Evolutionary conservation across 2,888 invertebrate genomes (phyloP).

Genomic region (Trichopoda pennipes): DNA sequence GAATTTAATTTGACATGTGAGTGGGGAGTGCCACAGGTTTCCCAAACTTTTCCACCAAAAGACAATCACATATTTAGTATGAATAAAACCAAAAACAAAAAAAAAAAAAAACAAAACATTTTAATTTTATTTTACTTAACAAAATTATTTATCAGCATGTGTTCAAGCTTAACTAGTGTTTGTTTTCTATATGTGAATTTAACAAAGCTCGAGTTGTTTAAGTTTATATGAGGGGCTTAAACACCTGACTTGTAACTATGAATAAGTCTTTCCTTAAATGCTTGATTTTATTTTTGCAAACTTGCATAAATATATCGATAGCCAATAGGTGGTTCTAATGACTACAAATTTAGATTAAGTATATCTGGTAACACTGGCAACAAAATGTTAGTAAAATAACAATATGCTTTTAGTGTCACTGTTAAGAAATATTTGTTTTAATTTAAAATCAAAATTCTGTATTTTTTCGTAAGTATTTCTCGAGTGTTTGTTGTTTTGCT

Average conservation of each 20-base stretch:
- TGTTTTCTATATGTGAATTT: neutral
- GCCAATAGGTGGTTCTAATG: constrained; percentile 35
- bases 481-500: constrained; percentile 6
- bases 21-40: no score
- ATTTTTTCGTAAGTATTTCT: constrained; percentile 5
- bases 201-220: constrained; percentile 1
- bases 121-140: constrained; percentile 35
- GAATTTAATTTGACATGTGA: no score
- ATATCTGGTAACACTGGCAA: neutral
- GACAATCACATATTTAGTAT: no score
- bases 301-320: constrained; percentile 36
- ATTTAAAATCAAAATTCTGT: neutral
- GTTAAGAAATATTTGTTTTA: neutral
- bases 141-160: constrained; percentile 60
- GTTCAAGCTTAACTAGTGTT: constrained; percentile 56
- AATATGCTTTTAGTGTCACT: neutral
- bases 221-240: constrained; percentile 30
- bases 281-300: constrained; percentile 1
- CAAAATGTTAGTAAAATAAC: constrained; percentile 24
- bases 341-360: constrained; percentile 8
- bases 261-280: neutral
- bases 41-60: no score
- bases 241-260: constrained; percentile 49
- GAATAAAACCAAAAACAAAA: no score
- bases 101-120: no score